Evolutionary conservation across 2,888 invertebrate species (phyloP).

Genomic region (Cremastobaeus sp.): DNA sequence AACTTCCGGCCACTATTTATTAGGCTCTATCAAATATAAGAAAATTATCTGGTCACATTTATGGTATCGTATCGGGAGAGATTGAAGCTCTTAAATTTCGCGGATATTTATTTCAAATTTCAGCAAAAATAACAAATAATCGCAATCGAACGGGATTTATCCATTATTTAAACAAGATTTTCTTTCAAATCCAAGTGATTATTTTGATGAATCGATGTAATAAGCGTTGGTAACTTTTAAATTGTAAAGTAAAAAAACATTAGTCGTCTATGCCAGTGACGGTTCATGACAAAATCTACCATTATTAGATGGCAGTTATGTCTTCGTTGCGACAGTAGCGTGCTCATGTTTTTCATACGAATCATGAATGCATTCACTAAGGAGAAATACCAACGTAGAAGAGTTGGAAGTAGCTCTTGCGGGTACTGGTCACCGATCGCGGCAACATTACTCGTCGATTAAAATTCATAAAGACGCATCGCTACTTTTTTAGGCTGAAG

Average conservation of each 20-base stretch:
- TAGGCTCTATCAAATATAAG: conserved; percentile 59
- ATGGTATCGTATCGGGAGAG: conserved; percentile 18
- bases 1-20: conserved; percentile 69
- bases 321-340: conserved; percentile 25
- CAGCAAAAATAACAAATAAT: no score
- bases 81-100: conserved; percentile 4
- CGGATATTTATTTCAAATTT: no score
- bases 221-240: no score
- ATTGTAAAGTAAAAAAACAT: no score
- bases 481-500: conserved; percentile 63
- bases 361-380: conserved; percentile 43
- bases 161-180: no score
- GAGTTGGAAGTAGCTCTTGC: conserved; percentile 50
- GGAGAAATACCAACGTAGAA: conserved; percentile 48
- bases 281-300: conserved; percentile 40
- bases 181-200: background rate
- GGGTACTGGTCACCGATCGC: conserved; percentile 49
- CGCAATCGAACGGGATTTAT: no score
- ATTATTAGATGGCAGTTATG: conserved; percentile 40
- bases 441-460: conserved; percentile 62
- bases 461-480: conserved; percentile 63
- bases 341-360: conserved; percentile 41
- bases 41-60: conserved; percentile 46
- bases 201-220: no score
- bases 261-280: conserved; percentile 28